Evolutionary conservation across 2,113 vertebrate species (phyloP).

Genomic region (Psilopsiagon aymara): DNA sequence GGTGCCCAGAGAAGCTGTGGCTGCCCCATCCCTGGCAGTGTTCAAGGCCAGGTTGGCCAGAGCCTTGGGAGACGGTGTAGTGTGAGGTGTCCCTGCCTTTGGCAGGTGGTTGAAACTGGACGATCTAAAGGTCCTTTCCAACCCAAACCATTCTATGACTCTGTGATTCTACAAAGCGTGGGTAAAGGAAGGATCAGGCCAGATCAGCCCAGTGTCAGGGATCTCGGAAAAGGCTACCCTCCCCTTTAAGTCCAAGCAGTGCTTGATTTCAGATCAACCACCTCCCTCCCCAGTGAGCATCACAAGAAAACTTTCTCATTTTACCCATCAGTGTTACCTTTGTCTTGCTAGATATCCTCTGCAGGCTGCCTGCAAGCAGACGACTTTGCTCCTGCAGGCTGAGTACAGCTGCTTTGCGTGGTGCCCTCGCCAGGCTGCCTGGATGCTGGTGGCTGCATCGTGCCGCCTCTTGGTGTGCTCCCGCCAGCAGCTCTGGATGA

Average conservation of each 20-base stretch:
- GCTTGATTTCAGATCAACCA: background rate
- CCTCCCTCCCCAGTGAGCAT: background rate
- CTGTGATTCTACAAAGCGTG: background rate
- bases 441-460: conserved; percentile 82
- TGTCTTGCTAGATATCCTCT: conserved; percentile 84
- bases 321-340: conserved; percentile 62
- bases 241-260: background rate
- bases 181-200: background rate
- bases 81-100: background rate
- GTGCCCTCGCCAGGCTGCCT: conserved; percentile 88
- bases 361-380: conserved; percentile 81
- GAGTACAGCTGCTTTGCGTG: conserved; percentile 69
- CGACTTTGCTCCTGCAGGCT: conserved; percentile 62
- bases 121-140: background rate
- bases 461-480: conserved; percentile 62
- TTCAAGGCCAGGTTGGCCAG: background rate
- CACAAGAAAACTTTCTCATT: accelerated
- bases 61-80: background rate
- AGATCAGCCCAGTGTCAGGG: background rate
- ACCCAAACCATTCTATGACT: background rate
- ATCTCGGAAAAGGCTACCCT: accelerated
- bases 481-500: conserved; percentile 90
- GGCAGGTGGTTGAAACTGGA: background rate
- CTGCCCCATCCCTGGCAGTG: background rate
- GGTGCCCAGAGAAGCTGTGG: background rate